These are phyloP conservation scores for Rapana venosa DNA, from an alignment of 2,888 invertebrate genomes.

Conservation along the genomic window DNA sequence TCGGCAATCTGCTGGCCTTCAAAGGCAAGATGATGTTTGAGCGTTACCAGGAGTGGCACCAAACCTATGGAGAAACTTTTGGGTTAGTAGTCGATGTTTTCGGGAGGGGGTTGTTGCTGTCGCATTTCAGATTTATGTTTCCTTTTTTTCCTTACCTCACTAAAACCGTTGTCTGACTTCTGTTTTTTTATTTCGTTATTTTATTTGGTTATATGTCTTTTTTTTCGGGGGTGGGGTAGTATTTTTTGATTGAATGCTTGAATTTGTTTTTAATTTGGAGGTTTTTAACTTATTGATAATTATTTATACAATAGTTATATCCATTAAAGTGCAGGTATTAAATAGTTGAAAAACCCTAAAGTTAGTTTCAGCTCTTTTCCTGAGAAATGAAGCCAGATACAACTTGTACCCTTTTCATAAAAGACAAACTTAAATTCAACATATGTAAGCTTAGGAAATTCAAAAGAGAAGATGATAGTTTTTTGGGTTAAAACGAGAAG, in stretches of 20 bases:
- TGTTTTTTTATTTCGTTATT: background rate
- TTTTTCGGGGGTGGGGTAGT: background rate
- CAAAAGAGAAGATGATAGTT: too few relatives aligned
- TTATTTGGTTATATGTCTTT: background rate
- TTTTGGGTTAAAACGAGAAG: too few relatives aligned
- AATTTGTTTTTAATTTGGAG: background rate
- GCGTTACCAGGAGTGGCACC: conserved; percentile 65
- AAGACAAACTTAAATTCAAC: too few relatives aligned
- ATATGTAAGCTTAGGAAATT: too few relatives aligned
- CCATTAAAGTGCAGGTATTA: too few relatives aligned
- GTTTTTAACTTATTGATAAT: background rate
- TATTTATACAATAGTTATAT: background rate
- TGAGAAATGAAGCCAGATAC: too few relatives aligned
- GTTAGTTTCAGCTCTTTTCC: too few relatives aligned
- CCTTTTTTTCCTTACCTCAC: background rate
- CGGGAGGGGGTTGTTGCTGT: too few relatives aligned
- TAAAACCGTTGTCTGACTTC: too few relatives aligned
- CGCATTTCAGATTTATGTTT: too few relatives aligned
- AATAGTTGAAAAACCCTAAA: too few relatives aligned
- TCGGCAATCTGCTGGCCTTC: conserved; percentile 68
- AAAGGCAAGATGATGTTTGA: conserved; percentile 65
- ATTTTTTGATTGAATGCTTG: background rate
- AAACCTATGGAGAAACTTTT: conserved; percentile 67
- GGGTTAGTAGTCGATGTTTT: conserved; percentile 60
- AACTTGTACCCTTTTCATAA: too few relatives aligned